phyloP scores from a whole-genome alignment of 2,888 invertebrate species.

The Stenodema calcarata region DNA sequence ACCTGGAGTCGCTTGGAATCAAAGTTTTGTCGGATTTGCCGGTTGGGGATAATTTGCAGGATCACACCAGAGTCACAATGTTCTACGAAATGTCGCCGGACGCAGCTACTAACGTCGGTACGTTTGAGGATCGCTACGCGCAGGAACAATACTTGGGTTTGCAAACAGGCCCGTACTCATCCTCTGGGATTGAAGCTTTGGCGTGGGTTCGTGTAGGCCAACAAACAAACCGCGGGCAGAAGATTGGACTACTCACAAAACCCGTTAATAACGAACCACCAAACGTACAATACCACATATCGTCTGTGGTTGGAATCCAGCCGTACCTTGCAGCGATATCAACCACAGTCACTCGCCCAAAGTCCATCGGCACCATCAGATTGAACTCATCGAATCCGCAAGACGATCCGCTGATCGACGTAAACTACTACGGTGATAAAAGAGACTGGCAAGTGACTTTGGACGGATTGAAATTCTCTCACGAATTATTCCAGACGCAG shows the following conservation, averaged over 20 bases:
- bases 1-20: conserved; percentile 62
- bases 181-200: conserved; percentile 23
- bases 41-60: conserved; percentile 56
- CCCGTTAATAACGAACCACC: neutral
- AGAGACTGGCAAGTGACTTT: conserved; percentile 71
- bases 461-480: conserved; percentile 66
- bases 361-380: conserved; percentile 70
- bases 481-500: conserved; percentile 67
- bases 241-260: neutral
- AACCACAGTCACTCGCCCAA: conserved; percentile 62
- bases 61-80: conserved; percentile 51
- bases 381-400: conserved; percentile 70
- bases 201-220: conserved; percentile 9
- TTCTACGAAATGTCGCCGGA: neutral
- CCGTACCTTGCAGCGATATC: neutral
- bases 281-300: conserved; percentile 33
- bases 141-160: conserved; percentile 1
- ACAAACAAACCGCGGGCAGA: neutral
- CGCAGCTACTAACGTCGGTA: neutral
- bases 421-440: conserved; percentile 72
- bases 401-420: conserved; percentile 70
- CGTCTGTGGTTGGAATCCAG: neutral
- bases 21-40: conserved; percentile 54
- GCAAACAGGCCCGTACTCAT: conserved; percentile 11
- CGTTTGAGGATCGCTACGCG: neutral